Conservation (phyloP, 2,797 vertebrate genomes). For the Alauda arvensis region DNA sequence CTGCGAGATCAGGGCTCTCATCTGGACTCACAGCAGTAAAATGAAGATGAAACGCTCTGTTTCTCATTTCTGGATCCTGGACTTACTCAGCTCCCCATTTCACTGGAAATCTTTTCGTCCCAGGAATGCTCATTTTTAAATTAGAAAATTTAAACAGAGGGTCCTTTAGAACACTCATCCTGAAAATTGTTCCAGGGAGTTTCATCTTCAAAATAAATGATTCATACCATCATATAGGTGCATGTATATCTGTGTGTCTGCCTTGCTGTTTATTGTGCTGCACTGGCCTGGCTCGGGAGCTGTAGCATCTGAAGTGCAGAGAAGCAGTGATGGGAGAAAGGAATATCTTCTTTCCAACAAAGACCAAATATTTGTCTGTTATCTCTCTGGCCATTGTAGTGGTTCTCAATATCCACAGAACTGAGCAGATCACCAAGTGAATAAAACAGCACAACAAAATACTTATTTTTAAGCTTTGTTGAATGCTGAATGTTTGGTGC, state of each 20-base stretch:
- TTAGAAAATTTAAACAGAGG: not conserved
- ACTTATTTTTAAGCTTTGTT: conserved; percentile 54
- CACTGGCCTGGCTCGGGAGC: not conserved
- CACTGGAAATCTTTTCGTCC: not conserved
- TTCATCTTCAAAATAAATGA: conserved; percentile 1
- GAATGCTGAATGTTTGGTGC: conserved; percentile 47
- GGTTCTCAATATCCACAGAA: not conserved
- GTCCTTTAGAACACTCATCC: not conserved
- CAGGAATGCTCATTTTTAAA: not conserved
- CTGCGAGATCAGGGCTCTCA: not conserved
- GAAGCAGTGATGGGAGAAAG: not conserved
- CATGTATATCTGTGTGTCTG: not conserved
- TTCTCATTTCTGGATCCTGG: conserved; percentile 28
- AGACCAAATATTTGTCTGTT: conserved; percentile 21
- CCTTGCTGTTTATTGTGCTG: not conserved
- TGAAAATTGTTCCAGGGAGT: not conserved
- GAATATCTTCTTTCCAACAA: conserved; percentile 4
- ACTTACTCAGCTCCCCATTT: not conserved
- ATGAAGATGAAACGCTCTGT: not conserved
- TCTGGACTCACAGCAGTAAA: not conserved
- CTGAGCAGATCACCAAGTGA: not conserved
- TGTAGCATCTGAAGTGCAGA: conserved; percentile 1
- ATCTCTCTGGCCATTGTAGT: not conserved
- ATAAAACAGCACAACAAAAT: conserved; percentile 44
- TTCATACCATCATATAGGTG: not conserved